phyloP scores from a whole-genome alignment of 1,140 invertebrate genomes.

The Grapholita molesta region DNA sequence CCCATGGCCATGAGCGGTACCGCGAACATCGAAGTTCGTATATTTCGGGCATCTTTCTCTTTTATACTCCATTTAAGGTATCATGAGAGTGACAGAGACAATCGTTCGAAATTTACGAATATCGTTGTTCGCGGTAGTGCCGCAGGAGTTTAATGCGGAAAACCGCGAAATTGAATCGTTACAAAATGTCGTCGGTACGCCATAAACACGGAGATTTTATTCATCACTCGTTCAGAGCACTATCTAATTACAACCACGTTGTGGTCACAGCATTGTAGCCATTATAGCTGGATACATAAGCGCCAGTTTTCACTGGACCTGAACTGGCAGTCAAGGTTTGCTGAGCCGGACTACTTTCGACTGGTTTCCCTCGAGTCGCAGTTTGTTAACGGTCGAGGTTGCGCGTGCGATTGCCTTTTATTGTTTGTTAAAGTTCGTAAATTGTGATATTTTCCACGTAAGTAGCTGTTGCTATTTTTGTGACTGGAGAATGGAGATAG shows the following conservation, averaged over 20 bases:
- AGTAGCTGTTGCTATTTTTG: neutral
- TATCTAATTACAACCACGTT: neutral
- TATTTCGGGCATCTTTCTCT: no score
- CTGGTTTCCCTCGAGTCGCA: neutral
- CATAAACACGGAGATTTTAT: neutral
- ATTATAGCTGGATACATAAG: neutral
- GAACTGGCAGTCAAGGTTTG: neutral
- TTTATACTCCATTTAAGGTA: no score
- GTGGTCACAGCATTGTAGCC: neutral
- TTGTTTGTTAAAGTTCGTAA: neutral
- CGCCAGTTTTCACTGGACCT: neutral
- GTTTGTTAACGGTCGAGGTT: neutral
- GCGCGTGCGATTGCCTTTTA: neutral
- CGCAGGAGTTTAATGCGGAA: no score
- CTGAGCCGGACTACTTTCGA: neutral
- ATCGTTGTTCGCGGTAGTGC: no score
- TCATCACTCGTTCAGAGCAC: neutral
- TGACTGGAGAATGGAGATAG: neutral
- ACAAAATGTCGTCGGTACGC: neutral
- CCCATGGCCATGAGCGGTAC: no score
- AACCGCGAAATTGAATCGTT: neutral
- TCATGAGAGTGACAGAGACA: no score
- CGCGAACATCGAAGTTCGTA: no score
- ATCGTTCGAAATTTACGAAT: no score
- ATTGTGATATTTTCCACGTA: neutral